Base-by-base conservation (phyloP, 2,888 invertebrate species). In the Scaptomyza flava region DNA sequence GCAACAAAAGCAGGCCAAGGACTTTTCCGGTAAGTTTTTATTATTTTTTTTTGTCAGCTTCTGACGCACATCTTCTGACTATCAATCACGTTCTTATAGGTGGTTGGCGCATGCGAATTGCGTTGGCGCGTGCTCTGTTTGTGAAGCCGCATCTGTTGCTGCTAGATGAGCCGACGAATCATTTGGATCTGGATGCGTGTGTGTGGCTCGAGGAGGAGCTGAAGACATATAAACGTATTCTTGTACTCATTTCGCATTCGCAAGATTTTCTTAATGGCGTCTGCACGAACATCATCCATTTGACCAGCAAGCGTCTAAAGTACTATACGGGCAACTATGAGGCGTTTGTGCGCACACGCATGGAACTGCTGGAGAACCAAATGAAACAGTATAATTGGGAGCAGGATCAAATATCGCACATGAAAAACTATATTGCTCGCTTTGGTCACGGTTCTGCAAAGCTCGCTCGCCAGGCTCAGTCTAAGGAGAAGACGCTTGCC, bases 391-490 rank as follows among this genome's bases (percentile, higher is more conserved):
- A 99, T 93, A 98, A 98, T 89, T 99, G 99, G 99, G 99, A 99
- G 92, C 99, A 99, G 92, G 98, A 98, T 92, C 99, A 99, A 93
- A 99, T 99, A 73, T 94, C 98, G 68, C 98, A 99, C 90, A 99
- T 99, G 99, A 99, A 99, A 95, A 98, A 99, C 92, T 99, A 99
- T 92, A 99, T 99, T 77, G 99, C 99, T 0, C 94, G 99, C 58
- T 99, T 99, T 92, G 99, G 99, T 94, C 99, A 99, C 93, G 99
- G 99, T 89, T 98, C 98, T 12, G 99, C 99, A 0, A 99, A 99
- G 93, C 93, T 99, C 75, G 99, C 99, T 0, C 94, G 99, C 66
- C 99, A 99, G 91, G 99, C 99, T 8, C 99, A 99, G 93, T 99
- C 98, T 73, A 99, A 99, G 93, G 99, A 99, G 92, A 99, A 99